A percentile compares a stretch with the other conserved stretches of the same genome.
Evolutionary conservation across 1,140 invertebrate species (phyloP).

Genomic region (Bombus impatiens): DNA sequence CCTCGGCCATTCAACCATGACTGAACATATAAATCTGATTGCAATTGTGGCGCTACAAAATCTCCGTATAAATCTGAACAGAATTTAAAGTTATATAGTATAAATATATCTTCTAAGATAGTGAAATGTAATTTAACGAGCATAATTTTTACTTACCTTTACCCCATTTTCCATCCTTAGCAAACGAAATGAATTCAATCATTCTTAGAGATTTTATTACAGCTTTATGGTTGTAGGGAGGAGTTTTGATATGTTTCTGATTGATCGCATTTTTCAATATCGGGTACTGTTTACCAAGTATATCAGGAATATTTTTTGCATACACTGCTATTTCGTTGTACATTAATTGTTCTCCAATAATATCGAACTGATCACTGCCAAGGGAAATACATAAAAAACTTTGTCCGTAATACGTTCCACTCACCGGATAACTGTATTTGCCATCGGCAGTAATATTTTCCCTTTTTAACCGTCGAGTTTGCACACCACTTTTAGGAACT

Average conservation of each 20-base stretch:
- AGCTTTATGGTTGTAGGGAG: slow-evolving; percentile 86
- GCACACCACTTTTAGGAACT: slow-evolving; percentile 75
- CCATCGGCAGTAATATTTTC: slow-evolving; percentile 23
- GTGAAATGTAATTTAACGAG: not conserved
- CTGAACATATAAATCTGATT: slow-evolving; percentile 89
- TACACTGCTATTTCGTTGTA: slow-evolving; percentile 90
- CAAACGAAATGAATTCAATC: slow-evolving; percentile 88
- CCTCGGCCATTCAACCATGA: slow-evolving; percentile 94
- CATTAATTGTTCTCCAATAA: slow-evolving; percentile 88
- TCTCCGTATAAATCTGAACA: slow-evolving; percentile 90
- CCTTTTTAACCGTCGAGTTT: not conserved
- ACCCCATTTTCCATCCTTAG: slow-evolving; percentile 89
- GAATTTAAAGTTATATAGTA: slow-evolving; percentile 57
- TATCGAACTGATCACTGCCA: slow-evolving; percentile 85
- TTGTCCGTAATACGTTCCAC: slow-evolving; percentile 90
- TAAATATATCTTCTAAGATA: slow-evolving; percentile 27
- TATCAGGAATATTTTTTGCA: slow-evolving; percentile 83
- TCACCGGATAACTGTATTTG: slow-evolving; percentile 89
- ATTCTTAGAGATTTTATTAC: slow-evolving; percentile 84
- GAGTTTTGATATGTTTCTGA: slow-evolving; percentile 83
- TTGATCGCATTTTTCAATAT: slow-evolving; percentile 85
- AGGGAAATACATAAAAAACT: slow-evolving; percentile 93
- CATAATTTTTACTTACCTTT: slow-evolving; percentile 80
- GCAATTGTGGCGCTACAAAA: slow-evolving; percentile 88
- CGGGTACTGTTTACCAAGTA: slow-evolving; percentile 82